These are phyloP conservation scores for Peromyscus nudipes DNA, from an alignment of 2,797 vertebrate genomes.

Conservation along the genomic window DNA sequence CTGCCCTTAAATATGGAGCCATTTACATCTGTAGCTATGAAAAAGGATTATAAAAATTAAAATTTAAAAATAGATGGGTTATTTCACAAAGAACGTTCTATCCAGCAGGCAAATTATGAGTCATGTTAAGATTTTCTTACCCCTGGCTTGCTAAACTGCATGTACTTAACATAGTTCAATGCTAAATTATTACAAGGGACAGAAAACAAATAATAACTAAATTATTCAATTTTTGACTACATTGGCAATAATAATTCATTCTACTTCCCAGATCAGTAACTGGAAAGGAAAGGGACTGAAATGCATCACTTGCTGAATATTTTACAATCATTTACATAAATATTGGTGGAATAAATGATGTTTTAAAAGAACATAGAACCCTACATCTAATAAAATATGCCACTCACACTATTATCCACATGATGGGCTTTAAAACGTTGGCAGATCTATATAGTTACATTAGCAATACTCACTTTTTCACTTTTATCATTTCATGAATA, in stretches of 20 bases:
- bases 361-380: constrained; percentile 74
- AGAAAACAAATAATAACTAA: constrained; percentile 79
- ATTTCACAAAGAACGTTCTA: constrained; percentile 12
- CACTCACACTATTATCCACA: constrained; percentile 80
- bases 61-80: constrained; percentile 16
- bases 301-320: constrained; percentile 77
- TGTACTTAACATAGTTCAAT: constrained; percentile 62
- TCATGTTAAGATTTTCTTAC: constrained; percentile 53
- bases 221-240: constrained; percentile 85
- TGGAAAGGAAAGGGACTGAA: constrained; percentile 72
- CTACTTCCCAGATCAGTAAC: constrained; percentile 82
- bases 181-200: constrained; percentile 75
- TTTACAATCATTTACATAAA: constrained; percentile 85
- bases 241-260: constrained; percentile 80
- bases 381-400: constrained; percentile 78
- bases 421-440: constrained; percentile 75
- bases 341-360: constrained; percentile 83
- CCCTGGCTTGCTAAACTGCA: constrained; percentile 59
- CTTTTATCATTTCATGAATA: constrained; percentile 69
- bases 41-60: constrained; percentile 31
- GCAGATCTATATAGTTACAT: constrained; percentile 65
- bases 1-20: neutral
- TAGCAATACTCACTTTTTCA: constrained; percentile 66
- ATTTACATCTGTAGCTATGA: neutral
- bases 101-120: neutral